phyloP scores from a whole-genome alignment of 2,113 vertebrate species.

The Sisor rabdophorus region DNA sequence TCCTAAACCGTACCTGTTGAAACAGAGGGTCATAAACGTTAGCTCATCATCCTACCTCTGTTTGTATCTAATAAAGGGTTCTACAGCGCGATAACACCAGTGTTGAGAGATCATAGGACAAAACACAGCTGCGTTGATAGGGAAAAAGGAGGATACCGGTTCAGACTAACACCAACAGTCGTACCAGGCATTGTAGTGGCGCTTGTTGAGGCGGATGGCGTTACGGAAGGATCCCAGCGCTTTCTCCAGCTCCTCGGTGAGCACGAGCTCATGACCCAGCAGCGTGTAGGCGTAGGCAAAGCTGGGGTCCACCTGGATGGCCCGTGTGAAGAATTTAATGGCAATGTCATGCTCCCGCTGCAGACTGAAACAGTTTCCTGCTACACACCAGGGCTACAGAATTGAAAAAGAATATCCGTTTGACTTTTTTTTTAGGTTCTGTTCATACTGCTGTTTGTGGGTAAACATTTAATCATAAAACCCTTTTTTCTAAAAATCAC shows the following conservation, averaged over 20 bases:
- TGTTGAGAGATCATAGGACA: no score
- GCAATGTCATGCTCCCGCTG: constrained; percentile 97
- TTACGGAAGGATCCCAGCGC: constrained; percentile 93
- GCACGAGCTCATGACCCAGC: constrained; percentile 91
- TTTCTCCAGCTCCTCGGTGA: constrained; percentile 96
- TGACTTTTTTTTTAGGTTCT: background rate
- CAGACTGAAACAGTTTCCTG: constrained; percentile 97
- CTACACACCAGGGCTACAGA: constrained; percentile 91
- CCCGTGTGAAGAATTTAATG: constrained; percentile 98
- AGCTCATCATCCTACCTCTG: no score
- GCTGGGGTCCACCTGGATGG: constrained; percentile 96
- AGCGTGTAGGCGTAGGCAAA: constrained; percentile 97
- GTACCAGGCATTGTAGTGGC: constrained; percentile 96
- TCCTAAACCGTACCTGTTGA: constrained; percentile 88
- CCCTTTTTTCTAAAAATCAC: constrained; percentile 60
- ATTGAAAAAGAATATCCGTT: background rate
- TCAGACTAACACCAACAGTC: constrained; percentile 12
- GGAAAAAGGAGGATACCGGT: background rate
- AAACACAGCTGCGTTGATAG: background rate
- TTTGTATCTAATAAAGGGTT: no score
- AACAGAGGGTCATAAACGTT: constrained; percentile 39
- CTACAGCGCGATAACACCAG: background rate
- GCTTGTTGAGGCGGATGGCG: constrained; percentile 90
- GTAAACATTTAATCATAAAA: background rate
- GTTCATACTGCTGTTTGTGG: background rate